Evolutionary conservation across 2,888 invertebrate genomes (phyloP), one percentile per base, ranked within the genome.

Genomic region (Linyphia triangularis): DNA sequence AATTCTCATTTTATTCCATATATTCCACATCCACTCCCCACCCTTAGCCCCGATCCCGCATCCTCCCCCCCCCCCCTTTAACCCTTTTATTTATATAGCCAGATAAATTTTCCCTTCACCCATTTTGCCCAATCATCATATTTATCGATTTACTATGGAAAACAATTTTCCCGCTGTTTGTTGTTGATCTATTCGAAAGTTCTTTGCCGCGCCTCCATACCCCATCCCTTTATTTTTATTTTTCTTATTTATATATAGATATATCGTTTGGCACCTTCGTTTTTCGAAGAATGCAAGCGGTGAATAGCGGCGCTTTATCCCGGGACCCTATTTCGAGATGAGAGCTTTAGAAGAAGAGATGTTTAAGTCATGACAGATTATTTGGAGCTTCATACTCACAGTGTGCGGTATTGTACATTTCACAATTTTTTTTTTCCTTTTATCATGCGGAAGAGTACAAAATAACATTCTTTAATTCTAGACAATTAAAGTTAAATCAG

Each of bases 111-210:
- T 75, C 40, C 65, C 86, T 26, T 79, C 79, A 81, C 81, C 79
- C 85, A 82, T 81, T 88, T 88, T 51, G 40, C 72, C 86, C 86
- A 88, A 88, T 88, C 86, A 88, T 88, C 86, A 88, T 88, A 88
- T 88, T 88, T 88, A 88, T 88, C 81, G 86, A 88, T 88, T 88
- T 81, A 22, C 86, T 75, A 88, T 88, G 86, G 86, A 88, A 88
- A 88, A 88, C 86, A 81, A 88, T 88, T 82, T 75, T 67, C 63
- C 72, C 72, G 61, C 69, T 43, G 19, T 57, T 77, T 85, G 83
- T 83, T 85, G 85, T 86, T 86, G 85, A 79, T 88, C 37, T 69
- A 51, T 84, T 73, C 51, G 67, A 59, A 84, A 61, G 37, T 69
- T 79, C 73, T 65, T 61, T 63, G 7, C 70, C 22, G 16, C 24